Conservation (phyloP, 92 coral and sea anemone species). For the Epizoanthus ramosus region DNA sequence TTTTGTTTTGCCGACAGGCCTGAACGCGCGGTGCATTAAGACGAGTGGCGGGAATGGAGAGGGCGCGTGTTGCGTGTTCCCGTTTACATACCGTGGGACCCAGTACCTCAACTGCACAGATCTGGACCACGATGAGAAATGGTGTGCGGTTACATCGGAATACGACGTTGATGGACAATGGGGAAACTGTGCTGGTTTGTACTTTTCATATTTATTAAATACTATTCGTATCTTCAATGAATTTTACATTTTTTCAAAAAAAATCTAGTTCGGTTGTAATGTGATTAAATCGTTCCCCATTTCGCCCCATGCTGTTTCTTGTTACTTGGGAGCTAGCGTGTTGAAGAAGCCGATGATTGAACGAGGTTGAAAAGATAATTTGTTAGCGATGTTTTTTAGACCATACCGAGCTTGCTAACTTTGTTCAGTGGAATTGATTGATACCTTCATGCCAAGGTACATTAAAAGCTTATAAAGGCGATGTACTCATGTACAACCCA, state of each 20-base stretch:
- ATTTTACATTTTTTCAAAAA: no score
- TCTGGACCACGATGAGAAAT: constrained; percentile 78
- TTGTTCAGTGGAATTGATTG: no score
- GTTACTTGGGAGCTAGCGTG: not conserved
- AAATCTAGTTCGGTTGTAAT: no score
- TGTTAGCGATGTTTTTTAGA: not conserved
- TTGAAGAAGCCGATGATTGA: not conserved
- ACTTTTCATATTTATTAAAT: no score
- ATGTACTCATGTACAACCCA: no score
- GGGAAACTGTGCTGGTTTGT: constrained; percentile 92
- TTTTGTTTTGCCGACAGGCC: constrained; percentile 43
- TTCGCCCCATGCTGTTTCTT: not conserved
- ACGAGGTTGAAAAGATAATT: not conserved
- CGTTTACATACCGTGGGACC: constrained; percentile 83
- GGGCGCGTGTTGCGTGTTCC: constrained; percentile 90
- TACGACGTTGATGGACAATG: constrained; percentile 92
- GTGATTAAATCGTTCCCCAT: no score
- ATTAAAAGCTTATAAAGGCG: no score
- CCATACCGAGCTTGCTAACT: no score
- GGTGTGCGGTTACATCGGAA: constrained; percentile 94
- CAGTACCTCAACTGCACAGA: constrained; percentile 83
- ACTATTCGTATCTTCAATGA: no score
- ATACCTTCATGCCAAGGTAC: no score
- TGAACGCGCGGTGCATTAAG: constrained; percentile 82
- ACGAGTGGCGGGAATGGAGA: constrained; percentile 77